Base-by-base conservation (phyloP, 2,888 invertebrate genomes). In the Papilio elwesi region DNA sequence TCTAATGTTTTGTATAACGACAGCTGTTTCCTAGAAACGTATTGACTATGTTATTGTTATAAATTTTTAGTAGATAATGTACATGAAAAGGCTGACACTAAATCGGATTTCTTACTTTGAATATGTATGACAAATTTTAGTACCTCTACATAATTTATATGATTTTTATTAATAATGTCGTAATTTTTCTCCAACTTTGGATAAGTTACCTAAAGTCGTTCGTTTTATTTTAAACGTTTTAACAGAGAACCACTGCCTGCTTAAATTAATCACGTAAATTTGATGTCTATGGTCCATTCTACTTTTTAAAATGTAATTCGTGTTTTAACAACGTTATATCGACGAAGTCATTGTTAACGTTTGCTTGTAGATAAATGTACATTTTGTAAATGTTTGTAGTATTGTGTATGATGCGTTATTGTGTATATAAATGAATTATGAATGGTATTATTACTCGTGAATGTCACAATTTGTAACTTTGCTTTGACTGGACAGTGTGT, bases 11-110 rank as follows among this genome's bases (percentile, higher is more conserved):
- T 88, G 86, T 88, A 91, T 89, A 89, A 89, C 86, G 77, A 84
- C 83, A 78, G 84, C 84, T 88, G 93, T 93, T 93, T 93, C 93
- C 92, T 92, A 93, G 93, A 93, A 93, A 92, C 93, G 86, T 85
- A 85, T 87, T 85, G 83, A 87, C 83, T 85, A 86, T 82, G 82
- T 88, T 90, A 89, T 92, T 93, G 88, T 90, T 91, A 90, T 90
- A 88, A 89, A 90, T 86, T 87, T 91, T 88, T 90, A 86, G 91
- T 92, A 91, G 91, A 81, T 86, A 84, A 87, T 92, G 87, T 87
- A 90, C 87, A 87, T 84, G 85, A 91, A 89, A 93, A 93, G 93
- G 92, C 93, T 93, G 93, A 93, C 85, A 87, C 86, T 88, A 84
- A 88, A 85, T 87, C 87, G 85, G 88, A 85, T 90, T 90, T 89